Conservation (phyloP, 2,113 vertebrate genomes). For the Plestiodon gilberti region DNA sequence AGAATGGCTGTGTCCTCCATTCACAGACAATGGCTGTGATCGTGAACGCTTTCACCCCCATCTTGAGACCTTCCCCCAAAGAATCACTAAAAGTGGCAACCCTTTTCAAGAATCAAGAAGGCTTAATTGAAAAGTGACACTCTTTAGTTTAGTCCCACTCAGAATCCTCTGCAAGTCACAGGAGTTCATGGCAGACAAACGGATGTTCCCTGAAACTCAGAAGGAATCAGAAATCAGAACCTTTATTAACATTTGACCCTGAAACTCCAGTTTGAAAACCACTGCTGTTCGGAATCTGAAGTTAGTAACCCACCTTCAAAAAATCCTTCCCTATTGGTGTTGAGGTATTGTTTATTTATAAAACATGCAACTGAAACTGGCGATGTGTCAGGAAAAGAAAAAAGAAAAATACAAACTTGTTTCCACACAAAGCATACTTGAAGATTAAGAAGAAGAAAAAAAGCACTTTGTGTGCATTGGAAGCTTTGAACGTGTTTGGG, state of each 20-base stretch:
- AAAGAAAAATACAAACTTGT: neutral
- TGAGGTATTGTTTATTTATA: neutral
- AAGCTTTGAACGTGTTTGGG: slow-evolving; percentile 31
- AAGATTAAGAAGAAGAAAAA: neutral
- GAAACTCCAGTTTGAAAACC: neutral
- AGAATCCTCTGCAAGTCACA: no score
- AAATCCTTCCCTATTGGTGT: neutral
- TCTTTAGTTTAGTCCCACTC: no score
- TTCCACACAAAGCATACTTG: slow-evolving; percentile 3
- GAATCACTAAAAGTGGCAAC: no score
- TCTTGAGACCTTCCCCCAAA: no score
- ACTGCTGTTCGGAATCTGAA: neutral
- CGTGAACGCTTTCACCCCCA: no score
- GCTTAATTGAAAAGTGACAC: no score
- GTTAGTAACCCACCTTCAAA: neutral
- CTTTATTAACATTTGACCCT: no score
- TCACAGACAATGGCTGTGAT: no score
- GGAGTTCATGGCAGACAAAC: neutral
- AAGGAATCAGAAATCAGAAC: no score
- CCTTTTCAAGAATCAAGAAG: no score
- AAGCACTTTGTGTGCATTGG: slow-evolving; percentile 15
- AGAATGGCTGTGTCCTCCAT: no score
- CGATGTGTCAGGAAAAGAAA: neutral
- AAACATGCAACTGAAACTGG: slow-evolving; percentile 9
- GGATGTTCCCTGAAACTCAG: neutral